Conservation (phyloP, 2,797 vertebrate genomes). For the Falco cherrug region DNA sequence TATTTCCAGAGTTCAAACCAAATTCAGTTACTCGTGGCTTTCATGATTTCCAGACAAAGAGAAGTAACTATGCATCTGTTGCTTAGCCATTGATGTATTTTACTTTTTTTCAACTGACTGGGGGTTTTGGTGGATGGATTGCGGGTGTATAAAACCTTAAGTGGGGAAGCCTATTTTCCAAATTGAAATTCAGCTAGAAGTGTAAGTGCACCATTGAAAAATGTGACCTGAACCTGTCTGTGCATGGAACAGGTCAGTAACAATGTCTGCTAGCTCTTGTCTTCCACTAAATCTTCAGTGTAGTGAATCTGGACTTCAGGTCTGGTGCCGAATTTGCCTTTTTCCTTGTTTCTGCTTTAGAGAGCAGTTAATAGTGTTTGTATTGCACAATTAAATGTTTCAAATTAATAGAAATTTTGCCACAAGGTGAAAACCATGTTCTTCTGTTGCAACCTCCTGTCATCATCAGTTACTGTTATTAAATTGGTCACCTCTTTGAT, state of each 20-base stretch:
- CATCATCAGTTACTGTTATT: neutral
- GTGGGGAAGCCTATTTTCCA: neutral
- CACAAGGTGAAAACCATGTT: neutral
- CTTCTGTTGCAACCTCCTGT: neutral
- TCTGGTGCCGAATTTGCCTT: neutral
- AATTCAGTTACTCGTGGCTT: neutral
- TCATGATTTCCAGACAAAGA: neutral
- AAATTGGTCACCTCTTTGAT: constrained; percentile 29
- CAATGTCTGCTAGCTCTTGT: neutral
- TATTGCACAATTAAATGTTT: neutral
- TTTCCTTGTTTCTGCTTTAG: neutral
- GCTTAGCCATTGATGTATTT: neutral
- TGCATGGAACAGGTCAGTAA: neutral
- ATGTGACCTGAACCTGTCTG: neutral
- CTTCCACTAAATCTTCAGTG: neutral
- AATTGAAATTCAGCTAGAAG: neutral
- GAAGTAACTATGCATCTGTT: neutral
- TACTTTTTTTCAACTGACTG: neutral
- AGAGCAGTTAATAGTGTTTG: neutral
- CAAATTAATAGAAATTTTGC: neutral
- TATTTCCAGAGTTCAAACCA: neutral
- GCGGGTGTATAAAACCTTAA: neutral
- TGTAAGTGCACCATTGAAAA: neutral
- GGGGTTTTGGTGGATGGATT: neutral
- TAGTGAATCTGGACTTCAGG: neutral